Evolutionary conservation across 2,888 invertebrate species (phyloP).

Genomic region (Pyrrhia umbra): DNA sequence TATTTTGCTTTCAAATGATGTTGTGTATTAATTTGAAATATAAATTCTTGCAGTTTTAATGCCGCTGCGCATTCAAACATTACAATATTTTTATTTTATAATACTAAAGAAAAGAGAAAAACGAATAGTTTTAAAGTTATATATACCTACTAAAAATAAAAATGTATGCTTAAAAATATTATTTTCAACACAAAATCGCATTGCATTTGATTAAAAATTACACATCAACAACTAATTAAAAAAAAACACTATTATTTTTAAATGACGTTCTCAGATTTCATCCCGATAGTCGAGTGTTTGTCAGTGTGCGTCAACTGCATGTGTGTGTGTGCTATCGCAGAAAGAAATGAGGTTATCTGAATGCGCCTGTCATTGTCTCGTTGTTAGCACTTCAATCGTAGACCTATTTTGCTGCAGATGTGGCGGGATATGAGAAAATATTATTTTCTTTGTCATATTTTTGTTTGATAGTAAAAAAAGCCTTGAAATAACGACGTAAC

Average conservation of each 20-base stretch:
- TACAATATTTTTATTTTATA: too few species aligned
- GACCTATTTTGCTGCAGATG: conserved; percentile 58
- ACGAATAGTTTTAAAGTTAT: too few species aligned
- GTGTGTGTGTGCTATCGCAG: conserved; percentile 78
- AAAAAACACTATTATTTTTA: conserved; percentile 42
- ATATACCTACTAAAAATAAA: too few species aligned
- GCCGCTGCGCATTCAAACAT: too few species aligned
- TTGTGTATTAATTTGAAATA: too few species aligned
- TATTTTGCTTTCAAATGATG: too few species aligned
- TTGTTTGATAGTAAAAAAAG: too few species aligned
- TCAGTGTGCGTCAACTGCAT: conserved; percentile 58
- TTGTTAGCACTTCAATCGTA: conserved; percentile 72
- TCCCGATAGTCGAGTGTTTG: conserved; percentile 57
- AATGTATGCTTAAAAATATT: too few species aligned
- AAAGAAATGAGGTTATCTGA: conserved; percentile 90
- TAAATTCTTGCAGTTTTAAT: too few species aligned
- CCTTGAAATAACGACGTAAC: too few species aligned
- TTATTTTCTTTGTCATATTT: too few species aligned
- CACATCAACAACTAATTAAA: conserved; percentile 5
- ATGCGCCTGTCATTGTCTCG: conserved; percentile 86
- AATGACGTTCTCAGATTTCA: conserved; percentile 62
- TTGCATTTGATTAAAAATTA: not conserved
- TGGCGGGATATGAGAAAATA: conserved; percentile 21
- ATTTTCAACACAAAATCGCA: not conserved
- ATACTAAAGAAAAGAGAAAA: too few species aligned